A percentile compares a stretch with the other conserved stretches of the same genome.
Conservation (phyloP, 2,113 vertebrate genomes). For the Lagopus leucura region DNA sequence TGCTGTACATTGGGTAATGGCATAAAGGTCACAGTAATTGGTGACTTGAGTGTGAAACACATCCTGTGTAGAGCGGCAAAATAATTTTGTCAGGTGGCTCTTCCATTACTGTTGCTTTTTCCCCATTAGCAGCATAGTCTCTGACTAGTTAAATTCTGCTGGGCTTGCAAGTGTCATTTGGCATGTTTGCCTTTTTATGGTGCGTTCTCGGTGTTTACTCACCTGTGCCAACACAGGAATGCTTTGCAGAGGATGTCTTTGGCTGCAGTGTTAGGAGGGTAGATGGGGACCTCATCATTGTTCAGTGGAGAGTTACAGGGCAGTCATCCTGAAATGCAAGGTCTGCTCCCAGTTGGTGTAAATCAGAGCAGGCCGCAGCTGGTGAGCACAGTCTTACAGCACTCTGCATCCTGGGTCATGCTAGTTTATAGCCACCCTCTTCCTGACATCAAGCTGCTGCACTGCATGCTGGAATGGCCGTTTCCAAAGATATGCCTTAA, state of each 20-base stretch:
- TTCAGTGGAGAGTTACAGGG: neutral
- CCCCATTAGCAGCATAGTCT: neutral
- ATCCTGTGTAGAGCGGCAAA: neutral
- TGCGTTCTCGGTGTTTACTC: constrained; percentile 27
- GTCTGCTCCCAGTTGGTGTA: neutral
- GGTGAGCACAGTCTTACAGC: neutral
- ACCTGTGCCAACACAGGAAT: neutral
- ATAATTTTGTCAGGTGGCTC: neutral
- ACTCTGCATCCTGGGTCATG: neutral
- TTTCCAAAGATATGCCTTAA: neutral
- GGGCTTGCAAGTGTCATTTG: accelerated
- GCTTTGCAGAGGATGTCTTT: neutral
- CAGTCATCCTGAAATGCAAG: neutral
- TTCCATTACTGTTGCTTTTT: neutral
- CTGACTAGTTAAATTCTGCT: neutral
- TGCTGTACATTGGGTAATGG: neutral
- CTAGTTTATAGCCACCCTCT: neutral
- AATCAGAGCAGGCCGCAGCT: neutral
- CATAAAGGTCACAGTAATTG: neutral
- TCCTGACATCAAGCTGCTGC: neutral
- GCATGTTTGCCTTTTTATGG: neutral
- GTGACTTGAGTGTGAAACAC: neutral
- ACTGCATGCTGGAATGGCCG: neutral
- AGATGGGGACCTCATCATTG: accelerated
- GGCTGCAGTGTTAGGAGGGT: neutral